These are phyloP conservation scores for Cephus nigrinus DNA, from an alignment of 2,888 invertebrate species.

Conservation along the genomic window DNA sequence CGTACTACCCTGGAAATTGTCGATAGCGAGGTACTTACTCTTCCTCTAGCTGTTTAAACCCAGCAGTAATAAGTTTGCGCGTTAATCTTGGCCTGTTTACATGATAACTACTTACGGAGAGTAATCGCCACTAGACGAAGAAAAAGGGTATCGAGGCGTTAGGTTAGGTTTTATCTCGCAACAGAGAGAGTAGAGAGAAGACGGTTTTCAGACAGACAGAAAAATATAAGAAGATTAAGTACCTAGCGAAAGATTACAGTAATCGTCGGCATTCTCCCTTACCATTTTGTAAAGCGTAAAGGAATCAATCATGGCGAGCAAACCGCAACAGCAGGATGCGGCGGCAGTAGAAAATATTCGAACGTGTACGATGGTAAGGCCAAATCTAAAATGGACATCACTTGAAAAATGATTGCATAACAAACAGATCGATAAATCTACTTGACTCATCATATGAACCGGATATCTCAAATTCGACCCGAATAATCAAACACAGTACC, in stretches of 20 bases:
- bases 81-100: background rate
- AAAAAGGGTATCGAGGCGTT: background rate
- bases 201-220: background rate
- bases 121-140: background rate
- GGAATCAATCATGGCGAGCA: constrained; percentile 53
- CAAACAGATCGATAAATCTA: background rate
- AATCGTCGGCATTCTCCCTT: constrained; percentile 17
- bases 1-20: background rate
- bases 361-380: constrained; percentile 42
- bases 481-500: background rate
- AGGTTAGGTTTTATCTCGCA: background rate
- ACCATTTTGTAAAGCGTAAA: constrained; percentile 54
- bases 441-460: background rate
- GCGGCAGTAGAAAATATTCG: constrained; percentile 43
- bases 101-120: background rate
- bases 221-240: background rate
- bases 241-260: background rate
- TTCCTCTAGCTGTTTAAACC: background rate
- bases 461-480: background rate
- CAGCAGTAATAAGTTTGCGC: background rate
- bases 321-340: constrained; percentile 42
- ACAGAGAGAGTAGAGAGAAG: background rate
- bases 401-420: background rate
- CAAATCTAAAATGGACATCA: constrained; percentile 35
- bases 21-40: background rate